Evolutionary conservation across 92 coral and sea anemone genomes (phyloP).

Genomic region (Paragorgia papillata): DNA sequence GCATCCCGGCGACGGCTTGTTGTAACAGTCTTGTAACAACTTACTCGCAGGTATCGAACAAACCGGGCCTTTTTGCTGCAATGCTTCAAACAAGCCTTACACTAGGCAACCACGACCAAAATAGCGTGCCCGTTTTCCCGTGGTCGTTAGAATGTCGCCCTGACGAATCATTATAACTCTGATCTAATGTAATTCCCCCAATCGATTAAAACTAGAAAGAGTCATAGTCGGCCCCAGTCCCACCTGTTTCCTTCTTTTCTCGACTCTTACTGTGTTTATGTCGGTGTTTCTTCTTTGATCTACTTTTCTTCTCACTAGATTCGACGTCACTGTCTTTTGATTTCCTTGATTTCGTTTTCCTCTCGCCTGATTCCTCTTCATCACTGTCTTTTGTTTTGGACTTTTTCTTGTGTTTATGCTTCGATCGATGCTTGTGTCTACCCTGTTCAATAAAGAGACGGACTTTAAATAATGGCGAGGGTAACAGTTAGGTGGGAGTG

Average conservation of each 20-base stretch:
- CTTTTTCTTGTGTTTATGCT: conserved; percentile 63
- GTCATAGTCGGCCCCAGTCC: conserved; percentile 33
- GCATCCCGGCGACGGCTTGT: too few relatives aligned
- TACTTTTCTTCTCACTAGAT: conserved; percentile 63
- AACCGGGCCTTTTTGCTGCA: too few relatives aligned
- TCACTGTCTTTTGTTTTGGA: conserved; percentile 75
- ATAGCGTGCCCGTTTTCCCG: too few relatives aligned
- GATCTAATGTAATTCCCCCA: too few relatives aligned
- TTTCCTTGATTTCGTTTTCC: conserved; percentile 67
- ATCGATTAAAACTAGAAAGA: conserved; percentile 9
- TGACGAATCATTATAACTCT: too few relatives aligned
- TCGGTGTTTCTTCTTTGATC: conserved; percentile 69
- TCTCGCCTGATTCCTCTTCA: conserved; percentile 54
- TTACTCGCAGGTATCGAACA: too few relatives aligned
- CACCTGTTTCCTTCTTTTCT: conserved; percentile 28
- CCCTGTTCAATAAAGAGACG: conserved; percentile 38
- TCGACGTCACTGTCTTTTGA: conserved; percentile 68
- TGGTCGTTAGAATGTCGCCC: too few relatives aligned
- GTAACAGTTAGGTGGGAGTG: too few relatives aligned
- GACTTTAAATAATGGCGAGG: too few relatives aligned
- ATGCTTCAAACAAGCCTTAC: too few relatives aligned
- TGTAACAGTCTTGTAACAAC: too few relatives aligned
- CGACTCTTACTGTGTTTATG: conserved; percentile 69
- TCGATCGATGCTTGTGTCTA: conserved; percentile 58
- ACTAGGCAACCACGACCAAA: too few relatives aligned